Evolutionary conservation across 2,113 vertebrate species (phyloP).

Genomic region (Melanocharis versteri): DNA sequence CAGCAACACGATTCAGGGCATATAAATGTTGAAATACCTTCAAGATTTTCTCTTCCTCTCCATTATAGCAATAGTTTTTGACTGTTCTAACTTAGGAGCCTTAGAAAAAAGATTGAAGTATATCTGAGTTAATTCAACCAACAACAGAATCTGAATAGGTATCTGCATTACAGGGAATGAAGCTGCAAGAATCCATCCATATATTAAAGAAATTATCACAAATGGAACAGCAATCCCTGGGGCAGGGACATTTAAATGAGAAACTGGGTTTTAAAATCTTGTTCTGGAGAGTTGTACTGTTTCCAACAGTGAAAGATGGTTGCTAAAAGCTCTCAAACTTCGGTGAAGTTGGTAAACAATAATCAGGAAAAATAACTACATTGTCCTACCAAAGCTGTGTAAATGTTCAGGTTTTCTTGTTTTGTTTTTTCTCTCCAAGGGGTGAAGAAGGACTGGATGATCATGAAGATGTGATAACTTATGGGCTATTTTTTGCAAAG

Average conservation of each 20-base stretch:
- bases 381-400: neutral
- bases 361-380: neutral
- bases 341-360: neutral
- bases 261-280: neutral
- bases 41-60: neutral
- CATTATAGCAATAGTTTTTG: neutral
- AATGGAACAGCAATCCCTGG: neutral
- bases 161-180: neutral
- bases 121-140: neutral
- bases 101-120: neutral
- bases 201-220: neutral
- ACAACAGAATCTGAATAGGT: neutral
- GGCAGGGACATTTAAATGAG: neutral
- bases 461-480: neutral
- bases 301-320: neutral
- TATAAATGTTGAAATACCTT: neutral
- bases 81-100: neutral
- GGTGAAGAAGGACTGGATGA: neutral
- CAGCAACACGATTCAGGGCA: neutral
- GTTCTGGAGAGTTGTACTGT: neutral
- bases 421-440: neutral
- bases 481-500: neutral
- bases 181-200: neutral
- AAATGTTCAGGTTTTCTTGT: neutral
- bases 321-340: neutral